These are phyloP conservation scores for Stigmatopora nigra DNA, from an alignment of 2,113 vertebrate species.

Conservation along the genomic window DNA sequence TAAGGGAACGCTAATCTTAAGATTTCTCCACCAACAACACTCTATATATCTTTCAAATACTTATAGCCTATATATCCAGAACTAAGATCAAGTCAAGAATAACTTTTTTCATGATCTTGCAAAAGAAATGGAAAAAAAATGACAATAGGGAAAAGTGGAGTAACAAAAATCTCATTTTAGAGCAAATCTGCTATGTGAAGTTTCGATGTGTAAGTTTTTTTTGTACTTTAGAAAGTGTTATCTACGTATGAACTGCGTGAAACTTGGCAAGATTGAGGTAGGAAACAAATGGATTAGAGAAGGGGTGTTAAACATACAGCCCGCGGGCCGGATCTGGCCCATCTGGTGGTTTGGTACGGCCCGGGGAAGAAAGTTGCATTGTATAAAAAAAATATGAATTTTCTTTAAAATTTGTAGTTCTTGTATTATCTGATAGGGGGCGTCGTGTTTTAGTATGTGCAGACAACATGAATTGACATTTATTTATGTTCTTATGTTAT, in stretches of 20 bases:
- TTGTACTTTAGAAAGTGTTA: conserved; percentile 22
- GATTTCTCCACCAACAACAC: conserved; percentile 1
- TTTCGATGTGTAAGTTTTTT: conserved; percentile 15
- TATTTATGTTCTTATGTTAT: too few species aligned
- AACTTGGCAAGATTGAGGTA: conserved; percentile 25
- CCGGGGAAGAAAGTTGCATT: too few species aligned
- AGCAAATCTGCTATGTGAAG: conserved; percentile 15
- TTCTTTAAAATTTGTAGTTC: too few species aligned
- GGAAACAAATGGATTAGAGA: conserved; percentile 39
- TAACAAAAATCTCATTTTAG: conserved; percentile 13
- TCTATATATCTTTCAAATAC: conserved; percentile 2
- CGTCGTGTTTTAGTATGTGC: too few species aligned
- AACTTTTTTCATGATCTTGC: conserved; percentile 10
- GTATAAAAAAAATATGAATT: too few species aligned
- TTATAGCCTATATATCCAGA: conserved; percentile 10
- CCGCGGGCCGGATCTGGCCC: too few species aligned
- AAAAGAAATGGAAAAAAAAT: not conserved
- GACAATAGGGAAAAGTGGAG: conserved; percentile 8
- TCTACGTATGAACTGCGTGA: conserved; percentile 47
- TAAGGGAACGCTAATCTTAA: conserved; percentile 12
- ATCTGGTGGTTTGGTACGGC: too few species aligned
- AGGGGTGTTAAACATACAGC: too few species aligned
- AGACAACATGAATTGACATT: too few species aligned
- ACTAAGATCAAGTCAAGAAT: conserved; percentile 5
- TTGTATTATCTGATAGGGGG: too few species aligned